Evolutionary conservation across 1,140 invertebrate species (phyloP).

Genomic region (Anthonomus grandis): DNA sequence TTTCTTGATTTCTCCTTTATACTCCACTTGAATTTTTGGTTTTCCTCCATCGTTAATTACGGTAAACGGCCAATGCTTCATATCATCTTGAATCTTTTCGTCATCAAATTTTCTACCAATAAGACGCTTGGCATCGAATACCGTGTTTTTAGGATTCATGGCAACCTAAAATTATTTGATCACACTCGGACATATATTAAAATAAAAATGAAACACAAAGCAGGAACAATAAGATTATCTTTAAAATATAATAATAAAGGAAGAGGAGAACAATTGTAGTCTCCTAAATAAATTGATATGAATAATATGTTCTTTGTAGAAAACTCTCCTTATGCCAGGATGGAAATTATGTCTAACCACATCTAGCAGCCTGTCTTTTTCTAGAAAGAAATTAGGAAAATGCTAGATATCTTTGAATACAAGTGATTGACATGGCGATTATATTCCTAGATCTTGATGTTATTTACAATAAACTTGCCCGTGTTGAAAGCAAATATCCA

Average conservation of each 20-base stretch:
- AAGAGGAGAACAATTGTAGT: neutral
- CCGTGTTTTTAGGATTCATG: conserved; percentile 78
- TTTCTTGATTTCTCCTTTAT: conserved; percentile 69
- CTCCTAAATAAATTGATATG: neutral
- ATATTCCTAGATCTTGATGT: too few species aligned
- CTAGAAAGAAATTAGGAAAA: too few species aligned
- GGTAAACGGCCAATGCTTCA: conserved; percentile 79
- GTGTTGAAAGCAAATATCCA: too few species aligned
- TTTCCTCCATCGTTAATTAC: conserved; percentile 66
- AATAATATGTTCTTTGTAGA: neutral
- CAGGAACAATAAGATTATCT: neutral
- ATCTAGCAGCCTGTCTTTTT: too few species aligned
- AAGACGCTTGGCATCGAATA: conserved; percentile 64
- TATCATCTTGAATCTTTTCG: conserved; percentile 67
- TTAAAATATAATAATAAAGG: neutral
- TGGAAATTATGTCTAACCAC: neutral
- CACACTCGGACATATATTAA: neutral
- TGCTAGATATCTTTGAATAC: too few species aligned
- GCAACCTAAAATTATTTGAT: conserved; percentile 32
- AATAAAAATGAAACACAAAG: too few species aligned
- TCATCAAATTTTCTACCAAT: conserved; percentile 68
- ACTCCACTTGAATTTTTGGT: conserved; percentile 74
- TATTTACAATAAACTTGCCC: too few species aligned
- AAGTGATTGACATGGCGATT: too few species aligned
- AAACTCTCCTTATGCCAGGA: neutral